Base-by-base conservation (phyloP, 2,888 invertebrate species). In the Eupithecia subumbrata region DNA sequence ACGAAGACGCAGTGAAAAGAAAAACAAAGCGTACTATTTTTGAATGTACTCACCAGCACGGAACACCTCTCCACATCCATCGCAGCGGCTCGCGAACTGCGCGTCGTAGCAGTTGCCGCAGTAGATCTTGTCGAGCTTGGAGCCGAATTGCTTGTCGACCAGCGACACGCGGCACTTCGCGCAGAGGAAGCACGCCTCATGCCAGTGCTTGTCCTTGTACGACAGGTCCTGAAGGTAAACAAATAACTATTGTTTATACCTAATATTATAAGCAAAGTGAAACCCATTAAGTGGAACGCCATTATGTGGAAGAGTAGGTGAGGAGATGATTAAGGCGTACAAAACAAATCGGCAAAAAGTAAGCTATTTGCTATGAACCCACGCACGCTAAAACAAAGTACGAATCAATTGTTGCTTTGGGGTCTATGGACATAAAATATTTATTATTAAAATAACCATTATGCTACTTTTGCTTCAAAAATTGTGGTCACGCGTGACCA, bases 151-250 rank as follows among this genome's bases (percentile, higher is more conserved):
- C 96, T 99, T 99, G 96, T 99, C 99, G 82, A 99, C 99, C 92
- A 99, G 96, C 79, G 99, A 99, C 88, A 98, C 97, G 91, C 98
- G 97, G 96, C 99, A 99, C 95, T 98, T 99, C 94, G 97, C 97
- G 96, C 99, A 99, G 88, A 99, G 96, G 97, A 99, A 99, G 94
- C 99, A 99, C 72, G 98, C 98, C 95, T 99, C 99, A 94, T 99
- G 99, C 99, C 99, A 99, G 95, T 99, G 99, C 96, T 99, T 99
- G 95, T 99, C 99, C 96, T 99, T 99, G 97, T 99, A 99, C 84
- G 99, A 99, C 95, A 99, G 96, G 95, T 99, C 99, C 99, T 99
- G 96, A 76, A 74, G n/a, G n/a, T 52, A 71, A 52, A 25, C 16
- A 66, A 5, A 37, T 37, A 9, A 18, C 2, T 63, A 30, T 16